Conservation (phyloP, 1,140 invertebrate genomes). For the Pissodes strobi region DNA sequence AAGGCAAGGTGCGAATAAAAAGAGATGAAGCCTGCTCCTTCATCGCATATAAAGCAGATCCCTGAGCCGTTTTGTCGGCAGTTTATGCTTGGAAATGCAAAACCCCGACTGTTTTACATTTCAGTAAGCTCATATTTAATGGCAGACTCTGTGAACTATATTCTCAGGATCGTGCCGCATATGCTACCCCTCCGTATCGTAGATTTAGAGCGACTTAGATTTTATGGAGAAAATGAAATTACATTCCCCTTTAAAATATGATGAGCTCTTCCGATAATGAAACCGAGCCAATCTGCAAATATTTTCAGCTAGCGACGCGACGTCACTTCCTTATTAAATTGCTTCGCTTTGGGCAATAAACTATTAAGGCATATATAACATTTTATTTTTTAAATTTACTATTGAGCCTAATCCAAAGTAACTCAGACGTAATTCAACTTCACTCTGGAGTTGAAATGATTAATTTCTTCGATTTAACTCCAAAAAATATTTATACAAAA, state of each 20-base stretch:
- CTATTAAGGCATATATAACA: no score
- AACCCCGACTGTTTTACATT: conserved; percentile 57
- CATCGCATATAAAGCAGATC: conserved; percentile 54
- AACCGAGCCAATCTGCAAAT: conserved; percentile 53
- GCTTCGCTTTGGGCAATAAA: no score
- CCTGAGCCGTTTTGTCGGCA: conserved; percentile 56
- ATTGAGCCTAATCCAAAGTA: no score
- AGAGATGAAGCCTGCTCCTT: conserved; percentile 40
- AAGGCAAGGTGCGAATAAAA: conserved; percentile 44
- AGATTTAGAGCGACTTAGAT: conserved; percentile 57
- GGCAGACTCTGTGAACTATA: conserved; percentile 55
- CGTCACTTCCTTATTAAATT: not conserved
- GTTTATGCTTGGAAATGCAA: conserved; percentile 57
- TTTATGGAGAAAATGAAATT: conserved; percentile 59
- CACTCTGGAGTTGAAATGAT: no score
- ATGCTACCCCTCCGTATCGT: conserved; percentile 50
- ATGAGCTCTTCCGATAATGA: conserved; percentile 57
- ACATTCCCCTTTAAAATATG: conserved; percentile 58
- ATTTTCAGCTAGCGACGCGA: conserved; percentile 1
- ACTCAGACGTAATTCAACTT: no score
- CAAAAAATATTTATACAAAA: no score
- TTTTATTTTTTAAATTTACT: no score
- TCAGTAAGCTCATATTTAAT: conserved; percentile 59
- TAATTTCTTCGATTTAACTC: no score
- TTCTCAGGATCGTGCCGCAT: conserved; percentile 50